Evolutionary conservation across 2,888 invertebrate genomes (phyloP), one percentile per base, ranked within the genome.

Genomic region (Machimus atricapillus): DNA sequence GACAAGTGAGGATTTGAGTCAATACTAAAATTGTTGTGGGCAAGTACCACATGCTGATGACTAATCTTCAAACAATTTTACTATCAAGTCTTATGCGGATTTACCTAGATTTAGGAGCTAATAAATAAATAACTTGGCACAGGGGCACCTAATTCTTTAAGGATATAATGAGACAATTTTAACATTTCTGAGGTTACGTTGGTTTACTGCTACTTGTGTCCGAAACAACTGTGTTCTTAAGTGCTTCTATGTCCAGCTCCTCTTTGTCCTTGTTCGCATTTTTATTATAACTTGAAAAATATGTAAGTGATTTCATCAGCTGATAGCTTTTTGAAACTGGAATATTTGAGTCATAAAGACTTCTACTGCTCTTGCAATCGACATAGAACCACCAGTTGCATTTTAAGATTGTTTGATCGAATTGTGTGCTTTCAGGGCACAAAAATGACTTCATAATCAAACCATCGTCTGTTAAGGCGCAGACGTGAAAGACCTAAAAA

Each of bases 341-440:
- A 88, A 97, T 97, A 91, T 98, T 98, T 16, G 97, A 97, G 90
- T 97, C 97, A 91, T 97, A 98, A 37, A 97, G 93, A 89, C 94
- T 95, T 90, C 94, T 95, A 31, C 97, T 97, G 86, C 95, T 94
- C 91, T 96, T 96, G 92, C 98, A 98, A 91, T 97, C 97, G 0
- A 97, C 97, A 91, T 97, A 97, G 93, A 97, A 97, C 97, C 97
- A 97, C 97, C 97, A 97, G 92, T 97, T 97, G 92, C 98, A 98
- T 91, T 97, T 97, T 6, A 98, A 94, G 89, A 98, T 96, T 31
- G 97, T 97, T 92, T 97, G 97, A 91, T 98, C 97, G 92, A 98
- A 98, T 85, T 97, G 94, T 0, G 98, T 98, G 43, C 97, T 97
- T 92, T 97, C 97, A 0, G 97, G 97, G 91, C 97, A 98, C 77